Evolutionary conservation across 2,113 vertebrate species (phyloP), one percentile per base, ranked within the genome.

Genomic region (Astatotilapia flaviijosephi): DNA sequence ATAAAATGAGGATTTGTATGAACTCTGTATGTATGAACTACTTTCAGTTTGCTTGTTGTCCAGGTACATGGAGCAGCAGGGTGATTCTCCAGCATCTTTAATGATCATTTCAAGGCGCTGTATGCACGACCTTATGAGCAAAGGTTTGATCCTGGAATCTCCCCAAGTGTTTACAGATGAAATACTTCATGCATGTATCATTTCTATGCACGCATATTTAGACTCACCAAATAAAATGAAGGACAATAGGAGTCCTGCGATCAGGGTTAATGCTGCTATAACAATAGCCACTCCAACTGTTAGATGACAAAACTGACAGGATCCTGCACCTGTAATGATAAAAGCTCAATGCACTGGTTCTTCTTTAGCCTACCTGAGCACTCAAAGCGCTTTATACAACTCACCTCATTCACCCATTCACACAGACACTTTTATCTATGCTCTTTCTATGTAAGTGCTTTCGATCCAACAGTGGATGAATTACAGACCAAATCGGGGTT

Each of bases 141-240:
- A 37, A 21, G 19, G 33, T 21, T 65, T 21, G 19, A 65, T 65
- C 19, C 60, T 1, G 19, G 4, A 65, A 65, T 65, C 19, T 37
- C 33, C 33, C 33, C 19, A 65, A 70, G n/a, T 26, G n/a, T 70
- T 23, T 42, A 9, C n/a, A 42, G 37, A 26, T 68, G 2, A 21
- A 40, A 70, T 23, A 26, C 9, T 42, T 73, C 4, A 42, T 23
- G 42, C 33, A 80, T 28, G 42, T 49, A 42, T 42, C 23, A 60
- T 28, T 35, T 40, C 54, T 12, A 40, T 26, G 23, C 2, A 9
- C 15, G 5, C 6, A 11, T 12, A 28, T 17, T 53, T 28, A 17
- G 17, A 77, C 86, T 86, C 77, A 92, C 90, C 86, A 49, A 53
- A 80, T 54, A 85, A 60, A 4, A 79, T 3, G 3, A 49, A 26